These are phyloP conservation scores for Sabellastarte sp. DNA, from an alignment of 2,888 invertebrate species.

Conservation along the genomic window DNA sequence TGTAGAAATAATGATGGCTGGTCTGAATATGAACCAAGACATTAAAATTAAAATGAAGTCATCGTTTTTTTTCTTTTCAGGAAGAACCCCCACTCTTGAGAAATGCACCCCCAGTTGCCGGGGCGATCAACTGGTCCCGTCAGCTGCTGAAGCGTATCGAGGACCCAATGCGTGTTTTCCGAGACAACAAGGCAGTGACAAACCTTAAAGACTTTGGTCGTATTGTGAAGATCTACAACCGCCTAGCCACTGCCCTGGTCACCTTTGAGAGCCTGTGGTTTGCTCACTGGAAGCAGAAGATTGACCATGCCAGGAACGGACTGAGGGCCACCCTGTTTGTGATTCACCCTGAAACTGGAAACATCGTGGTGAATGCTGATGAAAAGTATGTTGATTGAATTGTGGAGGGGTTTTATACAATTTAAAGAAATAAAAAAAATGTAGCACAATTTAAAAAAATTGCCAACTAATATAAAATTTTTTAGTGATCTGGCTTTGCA, in stretches of 20 bases:
- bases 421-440: no score
- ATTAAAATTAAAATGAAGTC: no score
- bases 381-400: conserved; percentile 40
- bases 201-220: conserved; percentile 51
- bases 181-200: conserved; percentile 52
- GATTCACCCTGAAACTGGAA: conserved; percentile 46
- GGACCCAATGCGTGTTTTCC: conserved; percentile 58
- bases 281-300: conserved; percentile 52
- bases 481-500: no score
- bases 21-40: no score
- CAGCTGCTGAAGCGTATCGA: conserved; percentile 56
- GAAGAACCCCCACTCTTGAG: conserved; percentile 49
- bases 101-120: conserved; percentile 58
- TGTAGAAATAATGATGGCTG: no score
- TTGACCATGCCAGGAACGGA: conserved; percentile 52
- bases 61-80: no score
- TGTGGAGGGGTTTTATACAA: no score
- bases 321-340: conserved; percentile 53
- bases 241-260: conserved; percentile 54
- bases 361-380: conserved; percentile 55
- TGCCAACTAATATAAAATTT: no score
- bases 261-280: conserved; percentile 58
- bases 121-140: conserved; percentile 58
- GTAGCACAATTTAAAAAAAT: no score
- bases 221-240: conserved; percentile 43